Evolutionary conservation across 2,888 invertebrate genomes (phyloP).

Genomic region (Lepidonotus clava): DNA sequence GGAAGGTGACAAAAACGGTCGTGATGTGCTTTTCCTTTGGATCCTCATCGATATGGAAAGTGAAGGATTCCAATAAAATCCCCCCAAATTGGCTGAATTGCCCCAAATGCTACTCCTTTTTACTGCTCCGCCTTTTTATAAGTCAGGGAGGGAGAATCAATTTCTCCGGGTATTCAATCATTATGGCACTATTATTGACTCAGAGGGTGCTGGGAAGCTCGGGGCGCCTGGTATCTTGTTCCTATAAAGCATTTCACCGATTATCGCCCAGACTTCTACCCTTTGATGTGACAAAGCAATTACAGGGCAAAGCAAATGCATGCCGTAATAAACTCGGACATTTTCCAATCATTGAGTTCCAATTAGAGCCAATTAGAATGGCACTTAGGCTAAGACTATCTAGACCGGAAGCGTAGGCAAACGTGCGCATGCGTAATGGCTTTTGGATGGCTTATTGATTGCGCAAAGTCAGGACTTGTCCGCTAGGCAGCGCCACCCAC

Average conservation of each 20-base stretch:
- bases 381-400: background rate
- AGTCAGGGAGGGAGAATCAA: too few relatives aligned
- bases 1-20: too few relatives aligned
- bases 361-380: background rate
- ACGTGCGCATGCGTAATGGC: background rate
- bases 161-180: background rate
- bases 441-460: background rate
- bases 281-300: constrained; percentile 10
- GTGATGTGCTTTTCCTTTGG: too few relatives aligned
- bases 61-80: background rate
- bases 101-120: background rate
- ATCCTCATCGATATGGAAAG: too few relatives aligned
- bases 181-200: background rate
- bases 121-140: background rate
- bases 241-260: background rate
- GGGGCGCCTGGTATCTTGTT: background rate
- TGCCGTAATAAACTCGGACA: background rate
- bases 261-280: background rate
- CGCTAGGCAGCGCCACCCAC: background rate
- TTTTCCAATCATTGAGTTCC: constrained; percentile 24
- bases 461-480: background rate
- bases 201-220: background rate
- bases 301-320: background rate
- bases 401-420: background rate
- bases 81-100: background rate